phyloP scores from a whole-genome alignment of 2,888 invertebrate species.

The Trypoxylon attenuatum region DNA sequence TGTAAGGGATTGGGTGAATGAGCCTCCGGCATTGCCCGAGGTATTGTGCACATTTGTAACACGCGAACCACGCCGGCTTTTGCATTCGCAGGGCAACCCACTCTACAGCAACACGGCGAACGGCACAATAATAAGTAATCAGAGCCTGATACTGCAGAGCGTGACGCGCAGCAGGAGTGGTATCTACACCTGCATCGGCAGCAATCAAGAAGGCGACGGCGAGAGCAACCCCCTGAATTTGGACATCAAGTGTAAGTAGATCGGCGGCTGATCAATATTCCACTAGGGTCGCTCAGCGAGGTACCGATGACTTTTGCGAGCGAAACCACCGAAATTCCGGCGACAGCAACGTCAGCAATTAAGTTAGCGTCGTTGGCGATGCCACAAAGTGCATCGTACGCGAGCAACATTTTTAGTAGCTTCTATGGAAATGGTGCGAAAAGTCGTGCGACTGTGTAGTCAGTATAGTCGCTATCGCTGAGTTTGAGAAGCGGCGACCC shows the following conservation, averaged over 20 bases:
- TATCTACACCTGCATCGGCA: constrained; percentile 90
- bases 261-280: not conserved
- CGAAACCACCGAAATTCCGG: not conserved
- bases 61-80: constrained; percentile 18
- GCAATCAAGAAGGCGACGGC: constrained; percentile 91
- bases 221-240: constrained; percentile 89
- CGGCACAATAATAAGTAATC: constrained; percentile 91
- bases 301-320: not conserved
- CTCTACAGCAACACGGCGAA: constrained; percentile 86
- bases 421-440: too few relatives aligned
- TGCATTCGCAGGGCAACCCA: constrained; percentile 80
- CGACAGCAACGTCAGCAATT: not conserved
- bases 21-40: not conserved
- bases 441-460: too few relatives aligned
- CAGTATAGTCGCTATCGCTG: too few relatives aligned
- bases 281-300: not conserved
- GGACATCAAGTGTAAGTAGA: constrained; percentile 89
- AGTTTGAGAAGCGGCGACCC: too few relatives aligned
- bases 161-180: constrained; percentile 86
- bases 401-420: not conserved
- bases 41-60: not conserved
- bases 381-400: not conserved
- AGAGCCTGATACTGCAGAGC: constrained; percentile 91
- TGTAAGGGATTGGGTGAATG: too few relatives aligned
- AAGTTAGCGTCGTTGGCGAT: not conserved